Conservation (phyloP, 2,888 invertebrate genomes). For the Aporophyla nigra region DNA sequence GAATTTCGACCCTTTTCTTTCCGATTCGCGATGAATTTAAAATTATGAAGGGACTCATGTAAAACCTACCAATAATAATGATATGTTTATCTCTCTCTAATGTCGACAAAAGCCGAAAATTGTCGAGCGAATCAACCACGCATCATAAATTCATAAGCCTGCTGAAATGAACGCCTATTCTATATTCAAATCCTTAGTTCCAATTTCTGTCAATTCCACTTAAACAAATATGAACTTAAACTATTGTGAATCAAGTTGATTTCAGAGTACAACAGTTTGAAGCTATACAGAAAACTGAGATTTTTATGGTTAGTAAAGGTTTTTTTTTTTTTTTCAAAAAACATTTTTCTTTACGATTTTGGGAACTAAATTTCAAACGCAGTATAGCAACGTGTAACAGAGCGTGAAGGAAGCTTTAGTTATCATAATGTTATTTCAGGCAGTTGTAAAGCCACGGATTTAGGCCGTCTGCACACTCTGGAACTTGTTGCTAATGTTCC, state of each 20-base stretch:
- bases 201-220: background rate
- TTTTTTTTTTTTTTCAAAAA: background rate
- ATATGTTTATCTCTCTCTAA: background rate
- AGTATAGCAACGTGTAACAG: conserved; percentile 32
- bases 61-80: too few relatives aligned
- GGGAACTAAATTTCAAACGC: background rate
- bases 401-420: conserved; percentile 41
- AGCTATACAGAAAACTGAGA: background rate
- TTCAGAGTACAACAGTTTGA: background rate
- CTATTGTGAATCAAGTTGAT: background rate
- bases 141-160: conserved; percentile 12
- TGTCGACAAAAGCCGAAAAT: background rate
- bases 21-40: background rate
- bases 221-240: background rate
- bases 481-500: conserved; percentile 55
- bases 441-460: conserved; percentile 48
- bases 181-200: background rate
- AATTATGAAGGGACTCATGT: too few relatives aligned
- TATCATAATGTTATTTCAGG: conserved; percentile 53
- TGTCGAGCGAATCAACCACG: conserved; percentile 16
- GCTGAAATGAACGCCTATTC: conserved; percentile 13
- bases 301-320: too few relatives aligned
- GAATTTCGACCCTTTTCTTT: too few relatives aligned
- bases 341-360: background rate
- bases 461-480: conserved; percentile 26